These are phyloP conservation scores for Eupleurogrammus muticus DNA, from an alignment of 2,797 vertebrate genomes.

Conservation along the genomic window DNA sequence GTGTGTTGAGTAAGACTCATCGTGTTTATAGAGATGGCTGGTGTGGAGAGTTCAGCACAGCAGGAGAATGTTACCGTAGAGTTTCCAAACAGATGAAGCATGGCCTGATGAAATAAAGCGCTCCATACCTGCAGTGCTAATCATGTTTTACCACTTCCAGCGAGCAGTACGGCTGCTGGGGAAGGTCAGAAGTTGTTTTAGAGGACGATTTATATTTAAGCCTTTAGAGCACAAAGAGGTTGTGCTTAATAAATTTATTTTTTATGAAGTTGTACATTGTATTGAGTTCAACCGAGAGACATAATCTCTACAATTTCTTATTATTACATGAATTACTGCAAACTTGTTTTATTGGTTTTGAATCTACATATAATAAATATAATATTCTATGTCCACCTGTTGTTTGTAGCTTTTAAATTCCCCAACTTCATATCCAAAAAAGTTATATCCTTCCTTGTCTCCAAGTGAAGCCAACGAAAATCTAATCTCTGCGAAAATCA, in stretches of 20 bases:
- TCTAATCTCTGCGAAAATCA: conserved; percentile 26
- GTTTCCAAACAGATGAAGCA: conserved; percentile 43
- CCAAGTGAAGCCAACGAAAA: conserved; percentile 51
- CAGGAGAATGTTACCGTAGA: conserved; percentile 34
- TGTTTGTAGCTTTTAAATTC: conserved; percentile 36
- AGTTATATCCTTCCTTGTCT: conserved; percentile 19
- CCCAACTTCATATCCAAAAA: neutral
- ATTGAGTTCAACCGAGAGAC: too few relatives aligned
- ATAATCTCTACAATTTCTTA: too few relatives aligned
- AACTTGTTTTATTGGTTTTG: neutral
- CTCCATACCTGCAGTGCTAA: conserved; percentile 54
- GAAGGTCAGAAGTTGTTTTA: conserved; percentile 36
- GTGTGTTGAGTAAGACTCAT: conserved; percentile 44
- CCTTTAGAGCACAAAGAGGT: neutral
- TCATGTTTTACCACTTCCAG: conserved; percentile 44
- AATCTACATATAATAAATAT: conserved; percentile 1
- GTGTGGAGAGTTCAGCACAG: conserved; percentile 43
- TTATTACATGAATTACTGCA: too few relatives aligned
- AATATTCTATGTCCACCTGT: neutral
- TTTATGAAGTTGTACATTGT: neutral
- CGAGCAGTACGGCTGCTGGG: conserved; percentile 12
- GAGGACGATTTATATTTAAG: conserved; percentile 30
- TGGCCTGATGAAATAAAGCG: conserved; percentile 46
- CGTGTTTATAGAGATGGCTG: conserved; percentile 43
- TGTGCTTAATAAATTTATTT: neutral